These are phyloP conservation scores for Catagonus wagneri DNA, from an alignment of 2,113 vertebrate genomes.

Conservation along the genomic window DNA sequence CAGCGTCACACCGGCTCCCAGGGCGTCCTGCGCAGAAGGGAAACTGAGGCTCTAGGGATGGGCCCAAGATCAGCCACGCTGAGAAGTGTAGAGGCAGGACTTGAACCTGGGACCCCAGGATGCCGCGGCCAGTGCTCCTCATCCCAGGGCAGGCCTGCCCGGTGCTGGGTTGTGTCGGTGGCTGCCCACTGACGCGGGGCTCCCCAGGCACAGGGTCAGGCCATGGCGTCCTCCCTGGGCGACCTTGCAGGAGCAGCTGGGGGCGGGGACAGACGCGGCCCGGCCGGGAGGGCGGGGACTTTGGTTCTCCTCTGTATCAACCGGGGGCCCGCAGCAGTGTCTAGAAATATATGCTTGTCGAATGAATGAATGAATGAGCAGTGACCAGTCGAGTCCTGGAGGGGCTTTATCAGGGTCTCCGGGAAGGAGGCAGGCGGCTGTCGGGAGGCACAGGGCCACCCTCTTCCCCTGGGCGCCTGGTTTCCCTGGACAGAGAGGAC, in stretches of 20 bases:
- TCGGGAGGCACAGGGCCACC: no score
- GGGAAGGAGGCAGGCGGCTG: neutral
- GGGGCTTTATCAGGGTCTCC: accelerated
- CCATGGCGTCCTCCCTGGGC: neutral
- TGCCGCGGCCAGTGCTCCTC: neutral
- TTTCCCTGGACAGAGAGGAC: neutral
- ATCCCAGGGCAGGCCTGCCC: neutral
- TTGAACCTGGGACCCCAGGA: neutral
- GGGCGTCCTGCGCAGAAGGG: neutral
- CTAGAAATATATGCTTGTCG: neutral
- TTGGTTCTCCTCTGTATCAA: neutral
- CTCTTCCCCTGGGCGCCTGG: neutral
- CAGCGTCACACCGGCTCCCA: accelerated
- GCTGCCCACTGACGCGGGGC: accelerated
- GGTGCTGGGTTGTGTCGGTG: neutral
- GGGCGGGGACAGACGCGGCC: neutral
- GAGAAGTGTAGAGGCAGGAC: neutral
- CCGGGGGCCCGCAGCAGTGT: neutral
- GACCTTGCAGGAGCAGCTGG: neutral
- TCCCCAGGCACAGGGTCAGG: neutral
- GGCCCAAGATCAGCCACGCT: neutral
- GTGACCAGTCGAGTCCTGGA: neutral
- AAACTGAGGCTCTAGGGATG: neutral
- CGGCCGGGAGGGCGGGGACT: neutral
- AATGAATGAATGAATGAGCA: neutral